Percentiles rank a stretch among this genome's conserved stretches.
These are phyloP conservation scores for Stylophora pistillata DNA, from an alignment of 64 coral and sea anemone species.

Conservation along the genomic window DNA sequence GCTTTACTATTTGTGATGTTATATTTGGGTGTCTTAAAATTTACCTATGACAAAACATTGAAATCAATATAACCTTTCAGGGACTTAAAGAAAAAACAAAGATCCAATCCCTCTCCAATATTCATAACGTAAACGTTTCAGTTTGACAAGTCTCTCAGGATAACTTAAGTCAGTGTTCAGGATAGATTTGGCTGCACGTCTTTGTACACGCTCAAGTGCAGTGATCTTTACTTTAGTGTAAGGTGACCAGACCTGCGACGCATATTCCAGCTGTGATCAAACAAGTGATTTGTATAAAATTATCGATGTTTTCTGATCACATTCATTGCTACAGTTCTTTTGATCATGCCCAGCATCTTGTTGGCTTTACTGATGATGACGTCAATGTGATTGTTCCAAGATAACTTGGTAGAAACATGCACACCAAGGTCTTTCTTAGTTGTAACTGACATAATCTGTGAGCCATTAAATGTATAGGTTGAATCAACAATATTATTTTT, in stretches of 20 bases:
- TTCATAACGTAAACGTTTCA: no score
- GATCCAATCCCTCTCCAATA: no score
- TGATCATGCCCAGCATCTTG: slow-evolving; percentile 49
- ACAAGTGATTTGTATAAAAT: slow-evolving; percentile 47
- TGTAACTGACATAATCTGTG: slow-evolving; percentile 45
- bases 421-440: slow-evolving; percentile 58
- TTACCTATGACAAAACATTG: no score
- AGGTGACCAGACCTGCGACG: slow-evolving; percentile 46
- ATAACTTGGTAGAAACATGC: slow-evolving; percentile 56
- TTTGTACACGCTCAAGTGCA: slow-evolving; percentile 54
- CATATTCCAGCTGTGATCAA: slow-evolving; percentile 42
- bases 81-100: no score
- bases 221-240: slow-evolving; percentile 34
- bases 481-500: background rate
- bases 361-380: slow-evolving; percentile 53
- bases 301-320: background rate
- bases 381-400: slow-evolving; percentile 51
- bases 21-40: no score
- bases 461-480: slow-evolving; percentile 8
- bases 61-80: no score
- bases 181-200: slow-evolving; percentile 40
- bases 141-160: slow-evolving; percentile 42
- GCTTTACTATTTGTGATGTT: no score
- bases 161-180: slow-evolving; percentile 46
- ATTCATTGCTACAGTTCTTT: slow-evolving; percentile 37